These are phyloP conservation scores for Camponotus vicinus DNA, from an alignment of 1,140 invertebrate genomes.

Conservation along the genomic window DNA sequence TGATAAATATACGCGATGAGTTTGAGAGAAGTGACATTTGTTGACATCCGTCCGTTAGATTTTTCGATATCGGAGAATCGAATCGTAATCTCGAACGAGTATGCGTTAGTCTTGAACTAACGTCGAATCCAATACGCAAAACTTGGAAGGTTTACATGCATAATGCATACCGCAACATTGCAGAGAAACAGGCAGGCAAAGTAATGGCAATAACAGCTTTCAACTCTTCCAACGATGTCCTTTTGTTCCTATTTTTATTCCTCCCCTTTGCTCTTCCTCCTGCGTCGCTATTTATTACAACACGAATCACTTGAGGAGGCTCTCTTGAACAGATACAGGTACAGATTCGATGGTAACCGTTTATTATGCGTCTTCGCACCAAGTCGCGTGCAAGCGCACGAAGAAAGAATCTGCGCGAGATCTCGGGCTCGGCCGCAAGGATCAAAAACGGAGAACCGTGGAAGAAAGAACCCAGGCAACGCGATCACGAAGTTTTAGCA, in stretches of 20 bases:
- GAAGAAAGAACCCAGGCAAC: background rate
- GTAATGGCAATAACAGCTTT: constrained; percentile 46
- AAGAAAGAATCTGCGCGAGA: background rate
- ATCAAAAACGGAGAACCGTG: background rate
- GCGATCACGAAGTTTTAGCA: background rate
- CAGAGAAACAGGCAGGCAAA: constrained; percentile 20
- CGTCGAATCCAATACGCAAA: constrained; percentile 65
- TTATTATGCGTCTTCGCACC: constrained; percentile 21
- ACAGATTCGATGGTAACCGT: constrained; percentile 32
- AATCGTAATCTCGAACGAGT: background rate
- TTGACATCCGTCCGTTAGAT: background rate
- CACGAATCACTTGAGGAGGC: constrained; percentile 43
- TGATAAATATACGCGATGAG: background rate
- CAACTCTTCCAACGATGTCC: constrained; percentile 1
- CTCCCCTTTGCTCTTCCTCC: constrained; percentile 13
- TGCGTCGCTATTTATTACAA: constrained; percentile 53
- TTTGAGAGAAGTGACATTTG: too few relatives aligned
- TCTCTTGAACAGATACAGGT: constrained; percentile 5
- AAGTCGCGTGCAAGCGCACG: constrained; percentile 41
- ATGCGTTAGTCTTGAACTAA: constrained; percentile 7
- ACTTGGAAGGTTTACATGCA: constrained; percentile 68
- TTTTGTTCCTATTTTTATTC: constrained; percentile 20
- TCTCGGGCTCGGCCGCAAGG: background rate
- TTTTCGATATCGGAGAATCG: background rate
- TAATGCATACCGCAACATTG: constrained; percentile 67